These are phyloP conservation scores for Amphiprion clarkii DNA, from an alignment of 2,797 vertebrate species.

Conservation along the genomic window DNA sequence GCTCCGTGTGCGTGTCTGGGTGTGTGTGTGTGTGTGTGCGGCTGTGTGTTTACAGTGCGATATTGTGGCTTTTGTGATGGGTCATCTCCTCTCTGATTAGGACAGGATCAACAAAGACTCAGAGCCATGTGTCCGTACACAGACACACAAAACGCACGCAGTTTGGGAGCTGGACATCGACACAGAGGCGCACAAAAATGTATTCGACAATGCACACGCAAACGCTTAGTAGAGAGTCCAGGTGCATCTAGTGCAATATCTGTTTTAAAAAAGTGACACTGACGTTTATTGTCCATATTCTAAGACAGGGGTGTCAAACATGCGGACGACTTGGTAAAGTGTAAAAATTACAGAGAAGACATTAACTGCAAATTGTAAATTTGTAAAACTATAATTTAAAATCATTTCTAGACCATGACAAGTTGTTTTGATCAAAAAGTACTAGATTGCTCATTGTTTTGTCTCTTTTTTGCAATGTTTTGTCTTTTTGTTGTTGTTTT, in stretches of 20 bases:
- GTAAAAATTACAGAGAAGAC: too few species aligned
- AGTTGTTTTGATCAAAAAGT: too few species aligned
- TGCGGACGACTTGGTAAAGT: too few species aligned
- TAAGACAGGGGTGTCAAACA: too few species aligned
- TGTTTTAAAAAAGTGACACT: background rate
- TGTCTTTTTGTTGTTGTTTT: too few species aligned
- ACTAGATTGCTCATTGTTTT: too few species aligned
- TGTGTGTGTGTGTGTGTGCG: conserved; percentile 29
- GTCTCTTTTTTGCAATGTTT: too few species aligned
- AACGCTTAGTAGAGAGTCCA: background rate
- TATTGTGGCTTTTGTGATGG: conserved; percentile 71
- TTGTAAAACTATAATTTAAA: too few species aligned
- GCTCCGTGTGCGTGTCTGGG: conserved; percentile 29
- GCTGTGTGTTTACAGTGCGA: conserved; percentile 62
- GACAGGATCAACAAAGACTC: conserved; percentile 69
- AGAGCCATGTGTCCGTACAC: conserved; percentile 66
- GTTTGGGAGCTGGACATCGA: conserved; percentile 28
- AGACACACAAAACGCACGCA: conserved; percentile 38
- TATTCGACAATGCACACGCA: conserved; percentile 5
- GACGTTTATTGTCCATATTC: background rate
- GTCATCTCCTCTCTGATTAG: conserved; percentile 72
- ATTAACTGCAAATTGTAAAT: too few species aligned
- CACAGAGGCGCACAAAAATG: conserved; percentile 11
- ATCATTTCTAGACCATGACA: too few species aligned
- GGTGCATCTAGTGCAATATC: conserved; percentile 1